These are phyloP conservation scores for Melangyna quadrimaculata DNA, from an alignment of 2,888 invertebrate genomes.

Conservation along the genomic window DNA sequence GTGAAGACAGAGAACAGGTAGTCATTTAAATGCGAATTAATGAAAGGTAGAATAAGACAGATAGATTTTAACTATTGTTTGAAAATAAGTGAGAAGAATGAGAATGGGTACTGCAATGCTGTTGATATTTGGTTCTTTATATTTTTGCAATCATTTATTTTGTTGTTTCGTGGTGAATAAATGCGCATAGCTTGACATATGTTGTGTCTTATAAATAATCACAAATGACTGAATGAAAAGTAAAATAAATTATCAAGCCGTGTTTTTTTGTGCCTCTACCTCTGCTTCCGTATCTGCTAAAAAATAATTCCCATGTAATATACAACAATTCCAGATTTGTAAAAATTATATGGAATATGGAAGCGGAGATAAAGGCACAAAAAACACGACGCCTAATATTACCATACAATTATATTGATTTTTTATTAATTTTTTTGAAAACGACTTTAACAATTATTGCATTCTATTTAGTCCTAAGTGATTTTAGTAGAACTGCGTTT, in stretches of 20 bases:
- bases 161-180: background rate
- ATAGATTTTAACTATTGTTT: background rate
- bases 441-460: no score
- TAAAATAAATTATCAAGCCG: background rate
- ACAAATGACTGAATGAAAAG: background rate
- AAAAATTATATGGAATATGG: no score
- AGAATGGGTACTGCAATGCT: background rate
- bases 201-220: background rate
- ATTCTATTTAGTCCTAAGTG: no score
- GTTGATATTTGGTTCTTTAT: background rate
- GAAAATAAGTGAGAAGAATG: background rate
- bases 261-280: no score
- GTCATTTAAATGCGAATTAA: background rate
- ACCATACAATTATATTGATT: no score
- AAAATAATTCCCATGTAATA: no score
- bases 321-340: no score
- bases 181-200: background rate
- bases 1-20: background rate
- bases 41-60: background rate
- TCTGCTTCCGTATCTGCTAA: no score
- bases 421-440: no score
- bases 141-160: background rate
- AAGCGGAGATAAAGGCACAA: no score
- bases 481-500: no score
- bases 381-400: no score